Conservation (phyloP, 1,140 invertebrate species). For the Brachionus rubens region DNA sequence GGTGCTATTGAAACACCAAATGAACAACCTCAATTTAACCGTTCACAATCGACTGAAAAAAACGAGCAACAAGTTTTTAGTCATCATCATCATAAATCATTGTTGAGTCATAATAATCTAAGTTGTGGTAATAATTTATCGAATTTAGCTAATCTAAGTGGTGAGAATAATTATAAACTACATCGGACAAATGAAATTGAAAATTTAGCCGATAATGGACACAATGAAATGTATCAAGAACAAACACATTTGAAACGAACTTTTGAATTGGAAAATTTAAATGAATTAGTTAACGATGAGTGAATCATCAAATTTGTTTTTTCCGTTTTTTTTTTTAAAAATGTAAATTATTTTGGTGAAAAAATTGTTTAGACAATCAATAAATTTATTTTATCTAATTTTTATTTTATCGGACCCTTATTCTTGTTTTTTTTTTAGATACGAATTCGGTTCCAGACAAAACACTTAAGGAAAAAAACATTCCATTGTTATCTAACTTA, state of each 20-base stretch:
- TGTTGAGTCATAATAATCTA: background rate
- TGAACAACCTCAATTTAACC: background rate
- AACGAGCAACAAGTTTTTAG: background rate
- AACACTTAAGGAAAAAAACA: too few relatives aligned
- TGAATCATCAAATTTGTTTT: too few relatives aligned
- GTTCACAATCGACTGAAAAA: background rate
- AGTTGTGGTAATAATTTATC: constrained; percentile 9
- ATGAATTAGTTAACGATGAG: constrained; percentile 20
- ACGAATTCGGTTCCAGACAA: too few relatives aligned
- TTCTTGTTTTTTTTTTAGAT: too few relatives aligned
- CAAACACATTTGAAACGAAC: constrained; percentile 5
- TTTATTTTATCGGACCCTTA: too few relatives aligned
- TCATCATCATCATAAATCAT: background rate
- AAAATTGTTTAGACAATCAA: too few relatives aligned
- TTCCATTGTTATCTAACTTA: too few relatives aligned
- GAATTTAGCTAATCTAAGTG: background rate
- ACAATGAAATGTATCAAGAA: background rate
- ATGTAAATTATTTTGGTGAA: too few relatives aligned
- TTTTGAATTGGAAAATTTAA: constrained; percentile 22
- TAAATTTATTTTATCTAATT: too few relatives aligned
- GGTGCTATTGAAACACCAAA: background rate
- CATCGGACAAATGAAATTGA: constrained; percentile 21
- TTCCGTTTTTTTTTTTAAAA: too few relatives aligned
- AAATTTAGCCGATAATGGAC: background rate
- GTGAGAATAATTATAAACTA: background rate